A percentile compares a stretch with the other conserved stretches of the same genome.
phyloP scores from a whole-genome alignment of 2,113 vertebrate species.

The Eubucco bourcierii region DNA sequence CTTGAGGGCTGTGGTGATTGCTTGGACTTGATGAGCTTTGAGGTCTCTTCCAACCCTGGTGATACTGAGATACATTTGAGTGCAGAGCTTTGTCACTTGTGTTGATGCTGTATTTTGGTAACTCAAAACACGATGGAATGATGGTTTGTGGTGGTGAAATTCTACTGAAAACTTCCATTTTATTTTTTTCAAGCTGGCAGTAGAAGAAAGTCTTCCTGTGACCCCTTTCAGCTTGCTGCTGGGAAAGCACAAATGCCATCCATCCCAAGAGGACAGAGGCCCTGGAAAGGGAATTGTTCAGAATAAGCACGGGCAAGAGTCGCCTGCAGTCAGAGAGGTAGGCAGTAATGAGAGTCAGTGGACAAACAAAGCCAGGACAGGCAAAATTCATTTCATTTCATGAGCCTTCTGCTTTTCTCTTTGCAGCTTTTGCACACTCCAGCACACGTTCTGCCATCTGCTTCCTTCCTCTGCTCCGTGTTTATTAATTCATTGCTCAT shows the following conservation, averaged over 20 bases:
- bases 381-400: background rate
- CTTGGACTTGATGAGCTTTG: no score
- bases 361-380: background rate
- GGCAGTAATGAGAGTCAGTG: background rate
- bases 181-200: conserved; percentile 76
- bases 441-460: conserved; percentile 90
- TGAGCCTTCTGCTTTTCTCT: background rate
- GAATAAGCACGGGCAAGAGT: conserved; percentile 71
- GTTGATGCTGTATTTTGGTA: background rate
- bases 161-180: background rate
- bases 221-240: conserved; percentile 90
- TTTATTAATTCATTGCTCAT: conserved; percentile 89
- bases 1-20: no score
- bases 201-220: conserved; percentile 85
- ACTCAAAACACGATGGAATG: background rate
- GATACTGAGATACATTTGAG: background rate
- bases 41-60: no score
- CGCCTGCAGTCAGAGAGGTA: conserved; percentile 85
- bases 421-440: conserved; percentile 90
- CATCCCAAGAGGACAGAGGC: conserved; percentile 13
- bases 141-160: background rate
- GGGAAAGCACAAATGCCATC: conserved; percentile 82
- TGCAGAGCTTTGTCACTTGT: background rate
- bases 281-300: conserved; percentile 28
- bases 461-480: conserved; percentile 88